Evolutionary conservation across 2,113 vertebrate species (phyloP).

Genomic region (Taxidea taxus): DNA sequence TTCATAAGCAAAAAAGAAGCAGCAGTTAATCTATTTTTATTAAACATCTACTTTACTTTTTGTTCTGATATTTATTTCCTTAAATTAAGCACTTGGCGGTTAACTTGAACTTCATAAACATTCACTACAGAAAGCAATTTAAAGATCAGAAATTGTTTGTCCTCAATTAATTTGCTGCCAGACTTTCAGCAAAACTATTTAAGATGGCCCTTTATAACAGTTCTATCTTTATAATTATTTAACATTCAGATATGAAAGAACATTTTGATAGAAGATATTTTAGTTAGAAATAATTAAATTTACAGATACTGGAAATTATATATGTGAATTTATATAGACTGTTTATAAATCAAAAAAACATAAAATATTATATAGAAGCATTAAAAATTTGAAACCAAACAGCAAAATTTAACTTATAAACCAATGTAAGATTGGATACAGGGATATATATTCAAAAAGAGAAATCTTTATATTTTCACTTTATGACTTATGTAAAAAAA

Average conservation of each 20-base stretch:
- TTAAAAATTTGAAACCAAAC: neutral
- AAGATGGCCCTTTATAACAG: neutral
- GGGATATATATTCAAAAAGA: neutral
- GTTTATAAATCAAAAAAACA: neutral
- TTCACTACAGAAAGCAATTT: constrained; percentile 48
- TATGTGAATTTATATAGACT: neutral
- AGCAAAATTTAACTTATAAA: constrained; percentile 36
- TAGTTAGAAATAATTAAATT: constrained; percentile 35
- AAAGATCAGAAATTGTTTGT: constrained; percentile 24
- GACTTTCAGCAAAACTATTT: constrained; percentile 39
- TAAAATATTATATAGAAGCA: neutral
- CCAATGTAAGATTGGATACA: neutral
- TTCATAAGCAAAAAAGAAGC: neutral
- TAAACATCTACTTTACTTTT: neutral
- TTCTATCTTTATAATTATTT: constrained; percentile 8
- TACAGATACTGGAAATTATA: neutral
- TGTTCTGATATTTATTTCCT: constrained; percentile 29
- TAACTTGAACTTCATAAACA: neutral
- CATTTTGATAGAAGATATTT: neutral
- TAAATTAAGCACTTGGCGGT: constrained; percentile 38
- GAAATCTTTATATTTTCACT: neutral
- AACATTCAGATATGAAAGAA: neutral
- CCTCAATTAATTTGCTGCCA: constrained; percentile 22
- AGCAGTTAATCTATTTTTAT: neutral
- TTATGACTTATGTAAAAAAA: neutral